phyloP scores from a whole-genome alignment of 1,140 invertebrate species.

The Atta cephalotes region DNA sequence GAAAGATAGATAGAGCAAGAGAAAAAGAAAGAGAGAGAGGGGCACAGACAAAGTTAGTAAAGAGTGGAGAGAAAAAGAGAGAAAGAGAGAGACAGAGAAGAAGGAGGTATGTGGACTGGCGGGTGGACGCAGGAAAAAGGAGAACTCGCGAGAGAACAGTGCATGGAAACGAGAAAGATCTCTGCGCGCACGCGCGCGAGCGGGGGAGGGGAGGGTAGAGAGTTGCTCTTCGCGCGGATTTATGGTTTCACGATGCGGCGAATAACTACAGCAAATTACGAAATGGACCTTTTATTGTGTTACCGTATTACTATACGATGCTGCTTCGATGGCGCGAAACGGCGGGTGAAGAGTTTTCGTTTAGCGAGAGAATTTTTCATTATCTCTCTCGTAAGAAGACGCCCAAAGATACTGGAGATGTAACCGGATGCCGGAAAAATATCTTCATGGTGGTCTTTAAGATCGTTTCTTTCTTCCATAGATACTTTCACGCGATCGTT shows the following conservation, averaged over 20 bases:
- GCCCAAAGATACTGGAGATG: background rate
- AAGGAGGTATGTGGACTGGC: slow-evolving; percentile 41
- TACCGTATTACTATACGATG: slow-evolving; percentile 15
- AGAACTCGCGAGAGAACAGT: slow-evolving; percentile 59
- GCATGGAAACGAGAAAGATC: slow-evolving; percentile 67
- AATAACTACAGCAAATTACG: slow-evolving; percentile 1
- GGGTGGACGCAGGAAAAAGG: slow-evolving; percentile 48
- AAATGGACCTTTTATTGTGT: slow-evolving; percentile 23
- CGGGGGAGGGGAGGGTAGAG: background rate
- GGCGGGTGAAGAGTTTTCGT: slow-evolving; percentile 29
- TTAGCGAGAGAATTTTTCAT: slow-evolving; percentile 48
- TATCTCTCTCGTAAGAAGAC: slow-evolving; percentile 4
- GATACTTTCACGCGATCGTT: slow-evolving; percentile 52
- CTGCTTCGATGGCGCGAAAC: slow-evolving; percentile 23
- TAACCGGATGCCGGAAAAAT: slow-evolving; percentile 36
- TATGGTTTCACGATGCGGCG: slow-evolving; percentile 17
- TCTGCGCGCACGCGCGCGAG: background rate
- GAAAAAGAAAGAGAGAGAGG: slow-evolving; percentile 10
- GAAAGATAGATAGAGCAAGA: slow-evolving; percentile 4
- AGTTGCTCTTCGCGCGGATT: slow-evolving; percentile 36
- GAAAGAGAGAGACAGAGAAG: slow-evolving; percentile 28
- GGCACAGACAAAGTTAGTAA: slow-evolving; percentile 25
- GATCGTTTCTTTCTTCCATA: slow-evolving; percentile 13
- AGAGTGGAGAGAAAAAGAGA: background rate
- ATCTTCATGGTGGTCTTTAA: slow-evolving; percentile 29